phyloP scores from a whole-genome alignment of 2,888 invertebrate species.

The Tipula vernalis region DNA sequence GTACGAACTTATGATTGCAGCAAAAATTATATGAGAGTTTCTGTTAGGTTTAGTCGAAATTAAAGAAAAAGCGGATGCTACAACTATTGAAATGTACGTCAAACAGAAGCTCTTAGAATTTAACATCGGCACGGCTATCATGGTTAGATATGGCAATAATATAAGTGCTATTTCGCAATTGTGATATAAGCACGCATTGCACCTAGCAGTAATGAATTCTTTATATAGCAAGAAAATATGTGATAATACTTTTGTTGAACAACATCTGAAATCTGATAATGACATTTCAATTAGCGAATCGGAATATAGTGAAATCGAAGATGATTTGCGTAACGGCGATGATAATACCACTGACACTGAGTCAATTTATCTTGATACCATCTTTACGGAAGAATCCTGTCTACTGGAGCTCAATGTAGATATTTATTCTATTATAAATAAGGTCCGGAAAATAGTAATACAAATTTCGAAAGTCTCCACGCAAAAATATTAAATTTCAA shows the following conservation, averaged over 20 bases:
- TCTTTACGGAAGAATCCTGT: not conserved
- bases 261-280: not conserved
- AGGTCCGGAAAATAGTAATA: conserved; percentile 8
- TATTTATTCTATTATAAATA: not conserved
- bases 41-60: too few species aligned
- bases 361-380: conserved; percentile 6
- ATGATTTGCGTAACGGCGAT: conserved; percentile 25
- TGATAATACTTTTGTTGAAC: not conserved
- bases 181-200: not conserved
- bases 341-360: conserved; percentile 18
- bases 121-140: too few species aligned
- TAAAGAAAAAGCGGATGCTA: too few species aligned
- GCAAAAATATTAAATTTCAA: not conserved
- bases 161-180: not conserved
- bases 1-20: too few species aligned
- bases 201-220: not conserved
- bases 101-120: too few species aligned
- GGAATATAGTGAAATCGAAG: not conserved
- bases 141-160: not conserved
- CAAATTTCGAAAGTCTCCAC: not conserved
- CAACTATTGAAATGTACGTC: too few species aligned
- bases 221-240: not conserved
- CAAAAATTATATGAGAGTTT: too few species aligned
- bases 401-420: too few species aligned
- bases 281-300: not conserved